A percentile compares a stretch with the other conserved stretches of the same genome.
Evolutionary conservation across 1,140 invertebrate genomes (phyloP).

Genomic region (Apis laboriosa): DNA sequence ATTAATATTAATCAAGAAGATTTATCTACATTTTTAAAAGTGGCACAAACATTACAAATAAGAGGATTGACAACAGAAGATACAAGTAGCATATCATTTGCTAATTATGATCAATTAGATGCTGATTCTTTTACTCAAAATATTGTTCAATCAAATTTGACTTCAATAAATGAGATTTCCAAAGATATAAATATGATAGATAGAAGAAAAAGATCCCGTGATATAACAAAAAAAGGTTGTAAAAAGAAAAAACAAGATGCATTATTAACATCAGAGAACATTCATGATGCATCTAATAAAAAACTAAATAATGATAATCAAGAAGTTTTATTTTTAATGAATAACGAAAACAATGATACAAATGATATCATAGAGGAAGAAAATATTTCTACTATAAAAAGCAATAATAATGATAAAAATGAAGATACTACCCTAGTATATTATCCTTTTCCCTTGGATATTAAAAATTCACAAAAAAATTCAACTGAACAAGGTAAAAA

Average conservation of each 20-base stretch:
- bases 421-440: background rate
- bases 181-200: conserved; percentile 24
- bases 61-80: conserved; percentile 84
- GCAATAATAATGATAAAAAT: background rate
- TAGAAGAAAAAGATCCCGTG: conserved; percentile 30
- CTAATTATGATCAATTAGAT: conserved; percentile 1
- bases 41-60: conserved; percentile 91
- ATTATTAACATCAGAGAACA: background rate
- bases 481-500: conserved; percentile 39
- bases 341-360: background rate
- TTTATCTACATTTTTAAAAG: conserved; percentile 90
- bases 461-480: conserved; percentile 24
- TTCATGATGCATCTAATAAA: background rate
- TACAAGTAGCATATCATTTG: conserved; percentile 13
- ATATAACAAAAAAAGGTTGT: conserved; percentile 15
- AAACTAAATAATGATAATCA: conserved; percentile 6
- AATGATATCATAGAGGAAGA: background rate
- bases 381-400: conserved; percentile 28
- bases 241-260: conserved; percentile 42
- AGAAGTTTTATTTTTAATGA: conserved; percentile 26
- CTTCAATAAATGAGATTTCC: background rate
- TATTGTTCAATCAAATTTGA: conserved; percentile 19
- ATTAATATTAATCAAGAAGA: conserved; percentile 92
- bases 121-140: background rate
- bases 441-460: background rate